Base-by-base conservation (phyloP, 37 sponge, comb jelly and placozoan genomes). In the Dysidea cf. avara region DNA sequence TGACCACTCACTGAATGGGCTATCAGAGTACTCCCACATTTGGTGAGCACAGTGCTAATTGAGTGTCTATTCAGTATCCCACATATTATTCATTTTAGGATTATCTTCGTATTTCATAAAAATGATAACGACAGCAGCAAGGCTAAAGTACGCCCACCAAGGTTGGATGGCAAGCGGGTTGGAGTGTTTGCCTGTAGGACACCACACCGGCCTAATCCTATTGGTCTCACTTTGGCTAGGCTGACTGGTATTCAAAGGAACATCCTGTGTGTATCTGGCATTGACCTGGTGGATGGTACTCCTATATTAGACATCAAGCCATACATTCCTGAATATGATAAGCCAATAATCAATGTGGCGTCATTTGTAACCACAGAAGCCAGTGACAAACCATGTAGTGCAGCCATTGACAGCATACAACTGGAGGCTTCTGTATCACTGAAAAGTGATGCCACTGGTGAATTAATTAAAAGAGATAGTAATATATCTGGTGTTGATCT, bases 251-350 rank as follows among this genome's bases (percentile, higher is more conserved):
- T 82, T 1, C 2, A 9, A 1, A 37, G 37, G 2, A 60, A 61
- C 21, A 82, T 62, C 5, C 30, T 82, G 6, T 56, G 52, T 51
- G 51, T 82, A 31, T 82, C 83, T 22, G 83, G 83, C 1, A 52
- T 73, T 30, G 83, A 82, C 64, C 50, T 82, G 31, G 51, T 82
- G 26, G 74, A 82, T 21, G 83, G 83, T 4, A 82, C 83, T 4
- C 83, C 83, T 4, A 32, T 82, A 17, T 24, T 82, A 33, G 83
- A 82, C 52, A 61, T 82, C 20, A 82, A 82, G 61, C 83, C 83
- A 7, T 82, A 82, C 68, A 82, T 82, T n/a, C 68, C 74, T n/a
- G 38, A 16, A 11, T 82, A 73, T 49, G 83, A 82, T 49, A 64
- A 55, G 1, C 83, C 46, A 43, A 43, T 43, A 43, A 43, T 65